These are phyloP conservation scores for Peucedramus taeniatus DNA, from an alignment of 2,113 vertebrate species.

Conservation along the genomic window DNA sequence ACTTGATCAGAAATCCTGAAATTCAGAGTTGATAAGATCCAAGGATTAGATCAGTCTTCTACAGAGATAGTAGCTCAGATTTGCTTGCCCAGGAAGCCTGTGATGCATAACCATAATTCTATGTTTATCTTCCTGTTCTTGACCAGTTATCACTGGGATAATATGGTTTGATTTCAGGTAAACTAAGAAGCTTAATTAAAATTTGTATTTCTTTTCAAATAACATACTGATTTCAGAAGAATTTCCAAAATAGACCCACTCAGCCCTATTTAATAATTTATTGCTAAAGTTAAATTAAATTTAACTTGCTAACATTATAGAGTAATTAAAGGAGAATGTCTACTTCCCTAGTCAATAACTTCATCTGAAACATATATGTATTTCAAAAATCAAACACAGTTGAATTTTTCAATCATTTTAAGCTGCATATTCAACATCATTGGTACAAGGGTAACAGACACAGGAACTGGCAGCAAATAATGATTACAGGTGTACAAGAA, in stretches of 20 bases:
- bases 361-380: background rate
- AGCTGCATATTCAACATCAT: background rate
- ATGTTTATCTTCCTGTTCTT: background rate
- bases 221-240: background rate
- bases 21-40: background rate
- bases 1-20: background rate
- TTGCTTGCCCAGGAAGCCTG: background rate
- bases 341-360: background rate
- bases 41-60: background rate
- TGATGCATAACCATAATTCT: background rate
- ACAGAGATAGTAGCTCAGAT: background rate
- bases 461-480: background rate
- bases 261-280: background rate
- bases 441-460: background rate
- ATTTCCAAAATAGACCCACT: background rate
- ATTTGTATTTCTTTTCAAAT: background rate
- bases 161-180: background rate
- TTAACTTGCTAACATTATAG: background rate
- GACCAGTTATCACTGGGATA: background rate
- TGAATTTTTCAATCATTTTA: background rate
- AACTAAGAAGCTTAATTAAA: background rate
- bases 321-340: background rate
- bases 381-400: background rate
- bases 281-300: background rate
- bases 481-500: background rate